A percentile compares a stretch with the other conserved stretches of the same genome.
These are phyloP conservation scores for Lerista edwardsae DNA, from an alignment of 2,797 vertebrate species.

Conservation along the genomic window DNA sequence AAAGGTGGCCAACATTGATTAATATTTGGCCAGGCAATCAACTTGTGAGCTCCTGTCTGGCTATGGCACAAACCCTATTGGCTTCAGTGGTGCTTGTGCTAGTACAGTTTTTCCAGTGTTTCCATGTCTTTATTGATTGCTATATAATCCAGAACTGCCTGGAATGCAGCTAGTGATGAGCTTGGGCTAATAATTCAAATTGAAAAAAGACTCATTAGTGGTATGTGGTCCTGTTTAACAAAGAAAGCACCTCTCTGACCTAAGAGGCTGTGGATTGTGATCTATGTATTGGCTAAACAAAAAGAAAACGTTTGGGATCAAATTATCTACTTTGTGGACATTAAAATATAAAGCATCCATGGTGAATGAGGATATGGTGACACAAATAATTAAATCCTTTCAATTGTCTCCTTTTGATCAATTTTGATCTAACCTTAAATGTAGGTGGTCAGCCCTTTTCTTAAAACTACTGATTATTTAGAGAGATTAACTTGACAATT, in stretches of 20 bases:
- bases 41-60: background rate
- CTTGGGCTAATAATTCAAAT: slow-evolving; percentile 17
- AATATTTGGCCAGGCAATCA: background rate
- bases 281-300: slow-evolving; percentile 33
- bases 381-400: slow-evolving; percentile 71
- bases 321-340: slow-evolving; percentile 53
- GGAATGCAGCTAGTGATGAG: background rate
- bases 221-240: slow-evolving; percentile 29
- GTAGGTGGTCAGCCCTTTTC: slow-evolving; percentile 64
- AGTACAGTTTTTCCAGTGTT: background rate
- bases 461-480: slow-evolving; percentile 75
- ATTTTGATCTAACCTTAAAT: slow-evolving; percentile 69
- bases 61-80: background rate
- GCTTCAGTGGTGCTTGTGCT: background rate
- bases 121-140: background rate
- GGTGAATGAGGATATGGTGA: slow-evolving; percentile 44
- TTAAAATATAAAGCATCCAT: slow-evolving; percentile 53
- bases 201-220: background rate
- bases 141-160: background rate
- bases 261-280: background rate
- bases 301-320: slow-evolving; percentile 44
- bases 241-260: slow-evolving; percentile 43
- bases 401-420: slow-evolving; percentile 68
- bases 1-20: background rate
- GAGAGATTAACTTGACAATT: slow-evolving; percentile 71